Conservation (phyloP, 2,888 invertebrate genomes). For the Rhamnusium bicolor region DNA sequence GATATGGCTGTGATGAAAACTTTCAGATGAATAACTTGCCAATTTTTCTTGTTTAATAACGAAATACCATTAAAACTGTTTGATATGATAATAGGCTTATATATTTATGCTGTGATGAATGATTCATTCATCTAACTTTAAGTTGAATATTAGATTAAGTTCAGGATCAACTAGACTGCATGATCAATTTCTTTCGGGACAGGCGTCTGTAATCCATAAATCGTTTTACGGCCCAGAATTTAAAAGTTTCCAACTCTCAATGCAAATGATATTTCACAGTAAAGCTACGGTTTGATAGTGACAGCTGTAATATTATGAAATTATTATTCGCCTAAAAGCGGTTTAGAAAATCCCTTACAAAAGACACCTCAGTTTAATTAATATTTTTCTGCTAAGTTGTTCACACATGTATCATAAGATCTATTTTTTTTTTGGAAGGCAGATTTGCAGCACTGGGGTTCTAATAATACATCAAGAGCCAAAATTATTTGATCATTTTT, state of each 20-base stretch:
- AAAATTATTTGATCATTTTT: too few relatives aligned
- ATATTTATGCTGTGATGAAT: conserved; percentile 33
- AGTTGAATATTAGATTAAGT: conserved; percentile 42
- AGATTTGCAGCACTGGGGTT: too few relatives aligned
- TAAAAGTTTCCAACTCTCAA: conserved; percentile 16
- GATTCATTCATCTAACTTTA: conserved; percentile 39
- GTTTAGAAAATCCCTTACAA: background rate
- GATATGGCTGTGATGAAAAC: background rate
- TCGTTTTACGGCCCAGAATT: conserved; percentile 24
- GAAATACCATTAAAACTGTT: background rate
- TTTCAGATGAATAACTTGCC: background rate
- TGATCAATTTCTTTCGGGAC: conserved; percentile 34
- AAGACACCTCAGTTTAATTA: background rate
- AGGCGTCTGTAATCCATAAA: conserved; percentile 10
- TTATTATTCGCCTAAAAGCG: background rate
- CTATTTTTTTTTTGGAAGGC: too few relatives aligned
- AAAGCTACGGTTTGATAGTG: conserved; percentile 6
- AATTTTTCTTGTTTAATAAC: background rate
- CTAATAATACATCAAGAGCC: too few relatives aligned
- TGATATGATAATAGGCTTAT: conserved; percentile 36
- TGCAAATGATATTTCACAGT: conserved; percentile 20
- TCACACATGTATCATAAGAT: too few relatives aligned
- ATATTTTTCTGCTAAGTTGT: too few relatives aligned
- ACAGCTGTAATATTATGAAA: conserved; percentile 16
- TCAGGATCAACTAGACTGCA: conserved; percentile 34